These are phyloP conservation scores for Ophion ventricosus DNA, from an alignment of 2,888 invertebrate species.

Conservation along the genomic window DNA sequence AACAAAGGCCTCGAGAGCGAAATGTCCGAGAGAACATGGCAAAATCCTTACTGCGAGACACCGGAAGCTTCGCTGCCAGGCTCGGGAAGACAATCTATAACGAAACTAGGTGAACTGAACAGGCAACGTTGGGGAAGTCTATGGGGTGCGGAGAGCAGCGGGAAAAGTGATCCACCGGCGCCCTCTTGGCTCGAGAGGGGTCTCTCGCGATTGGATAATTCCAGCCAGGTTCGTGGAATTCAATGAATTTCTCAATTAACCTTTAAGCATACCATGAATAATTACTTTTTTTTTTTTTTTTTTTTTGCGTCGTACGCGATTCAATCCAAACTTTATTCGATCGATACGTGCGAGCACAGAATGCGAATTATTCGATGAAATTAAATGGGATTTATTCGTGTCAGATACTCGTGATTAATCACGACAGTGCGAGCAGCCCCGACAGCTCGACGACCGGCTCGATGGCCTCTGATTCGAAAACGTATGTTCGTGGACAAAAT, in stretches of 20 bases:
- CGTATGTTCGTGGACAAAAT: slow-evolving; percentile 94
- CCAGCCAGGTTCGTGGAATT: slow-evolving; percentile 76
- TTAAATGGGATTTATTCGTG: not conserved
- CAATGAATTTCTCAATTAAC: slow-evolving; percentile 10
- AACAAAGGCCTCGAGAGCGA: slow-evolving; percentile 61
- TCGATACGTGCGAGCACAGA: not conserved
- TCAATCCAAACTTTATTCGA: not conserved
- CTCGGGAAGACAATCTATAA: slow-evolving; percentile 75
- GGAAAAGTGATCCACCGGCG: slow-evolving; percentile 76
- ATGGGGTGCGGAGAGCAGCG: slow-evolving; percentile 76
- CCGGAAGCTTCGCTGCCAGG: slow-evolving; percentile 77
- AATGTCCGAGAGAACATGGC: slow-evolving; percentile 77
- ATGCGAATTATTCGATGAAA: not conserved
- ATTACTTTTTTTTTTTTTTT: too few species aligned
- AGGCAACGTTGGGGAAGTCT: slow-evolving; percentile 80
- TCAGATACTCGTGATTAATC: slow-evolving; percentile 86
- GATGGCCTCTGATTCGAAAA: slow-evolving; percentile 82
- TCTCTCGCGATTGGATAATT: slow-evolving; percentile 79
- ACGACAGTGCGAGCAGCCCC: slow-evolving; percentile 81
- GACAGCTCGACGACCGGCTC: slow-evolving; percentile 79
- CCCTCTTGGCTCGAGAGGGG: slow-evolving; percentile 83
- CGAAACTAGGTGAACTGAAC: slow-evolving; percentile 77
- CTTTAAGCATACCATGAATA: not conserved
- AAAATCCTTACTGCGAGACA: slow-evolving; percentile 77
- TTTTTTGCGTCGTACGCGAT: not conserved